These are phyloP conservation scores for Zoroaster sp. DNA, from an alignment of 53 echinoderm and acorn worm species.

Conservation along the genomic window DNA sequence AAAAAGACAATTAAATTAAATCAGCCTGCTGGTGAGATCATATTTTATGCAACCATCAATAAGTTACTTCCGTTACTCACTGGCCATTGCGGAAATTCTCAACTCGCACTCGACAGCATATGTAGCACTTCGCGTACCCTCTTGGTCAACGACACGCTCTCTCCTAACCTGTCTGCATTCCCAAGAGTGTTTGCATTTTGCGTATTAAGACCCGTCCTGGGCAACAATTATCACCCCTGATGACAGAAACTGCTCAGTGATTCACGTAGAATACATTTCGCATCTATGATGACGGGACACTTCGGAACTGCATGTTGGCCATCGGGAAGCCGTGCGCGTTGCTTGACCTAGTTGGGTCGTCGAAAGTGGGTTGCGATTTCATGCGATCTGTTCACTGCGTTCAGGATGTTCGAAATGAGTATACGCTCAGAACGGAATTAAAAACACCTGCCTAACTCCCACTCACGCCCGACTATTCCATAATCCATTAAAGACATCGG, in stretches of 20 bases:
- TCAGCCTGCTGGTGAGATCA: too few relatives aligned
- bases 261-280: not conserved
- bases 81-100: too few relatives aligned
- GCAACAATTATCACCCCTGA: not conserved
- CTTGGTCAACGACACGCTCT: too few relatives aligned
- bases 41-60: too few relatives aligned
- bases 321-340: not conserved
- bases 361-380: not conserved
- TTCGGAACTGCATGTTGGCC: not conserved
- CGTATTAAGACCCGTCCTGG: not conserved
- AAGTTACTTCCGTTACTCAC: too few relatives aligned
- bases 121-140: too few relatives aligned
- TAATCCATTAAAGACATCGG: too few relatives aligned
- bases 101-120: too few relatives aligned
- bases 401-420: not conserved
- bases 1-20: too few relatives aligned
- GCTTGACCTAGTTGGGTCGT: constrained; percentile 29
- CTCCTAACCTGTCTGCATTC: not conserved
- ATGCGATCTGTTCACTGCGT: not conserved
- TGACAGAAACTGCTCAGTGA: not conserved
- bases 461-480: too few relatives aligned
- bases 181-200: not conserved
- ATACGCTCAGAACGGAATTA: too few relatives aligned
- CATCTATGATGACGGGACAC: not conserved
- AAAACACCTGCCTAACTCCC: too few relatives aligned